Percentiles rank a stretch among this genome's conserved stretches.
phyloP scores from a whole-genome alignment of 30 jellyfish, hydroid and myxozoan species.

The Nemopilema nomurai region DNA sequence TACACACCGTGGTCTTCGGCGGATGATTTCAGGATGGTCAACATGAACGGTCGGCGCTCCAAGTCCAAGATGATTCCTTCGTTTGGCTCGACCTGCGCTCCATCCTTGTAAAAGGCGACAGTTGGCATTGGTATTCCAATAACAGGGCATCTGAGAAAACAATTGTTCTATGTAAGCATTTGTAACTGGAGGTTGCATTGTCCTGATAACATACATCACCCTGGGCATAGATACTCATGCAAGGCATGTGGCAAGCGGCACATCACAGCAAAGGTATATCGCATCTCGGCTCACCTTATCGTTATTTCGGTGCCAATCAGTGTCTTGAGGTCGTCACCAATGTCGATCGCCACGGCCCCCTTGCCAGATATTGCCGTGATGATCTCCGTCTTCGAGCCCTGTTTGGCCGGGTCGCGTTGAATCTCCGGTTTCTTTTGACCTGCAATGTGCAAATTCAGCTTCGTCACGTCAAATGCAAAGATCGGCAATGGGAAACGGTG shows the following conservation, averaged over 20 bases:
- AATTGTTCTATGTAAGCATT: background rate
- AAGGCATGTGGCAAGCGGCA: no score
- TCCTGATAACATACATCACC: no score
- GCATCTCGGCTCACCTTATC: conserved; percentile 38
- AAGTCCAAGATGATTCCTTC: conserved; percentile 29
- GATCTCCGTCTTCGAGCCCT: conserved; percentile 58
- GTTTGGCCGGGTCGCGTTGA: conserved; percentile 49
- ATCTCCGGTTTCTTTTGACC: conserved; percentile 74
- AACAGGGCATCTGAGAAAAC: conserved; percentile 83
- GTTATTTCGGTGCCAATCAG: conserved; percentile 72
- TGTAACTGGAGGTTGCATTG: no score
- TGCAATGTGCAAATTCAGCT: background rate
- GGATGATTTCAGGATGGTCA: conserved; percentile 48
- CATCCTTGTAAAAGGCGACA: conserved; percentile 68
- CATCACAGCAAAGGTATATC: no score
- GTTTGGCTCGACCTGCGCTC: conserved; percentile 12
- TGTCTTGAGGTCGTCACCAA: conserved; percentile 85
- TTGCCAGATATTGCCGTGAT: conserved; percentile 59
- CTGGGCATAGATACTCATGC: no score
- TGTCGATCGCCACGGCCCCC: conserved; percentile 62
- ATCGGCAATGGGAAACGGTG: no score
- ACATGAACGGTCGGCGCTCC: conserved; percentile 21
- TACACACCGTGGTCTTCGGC: conserved; percentile 43
- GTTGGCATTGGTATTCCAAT: conserved; percentile 84
- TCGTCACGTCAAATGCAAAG: no score